A percentile compares a stretch with the other conserved stretches of the same genome.
These are phyloP conservation scores for Thera britannica DNA, from an alignment of 2,888 invertebrate genomes.

Conservation along the genomic window DNA sequence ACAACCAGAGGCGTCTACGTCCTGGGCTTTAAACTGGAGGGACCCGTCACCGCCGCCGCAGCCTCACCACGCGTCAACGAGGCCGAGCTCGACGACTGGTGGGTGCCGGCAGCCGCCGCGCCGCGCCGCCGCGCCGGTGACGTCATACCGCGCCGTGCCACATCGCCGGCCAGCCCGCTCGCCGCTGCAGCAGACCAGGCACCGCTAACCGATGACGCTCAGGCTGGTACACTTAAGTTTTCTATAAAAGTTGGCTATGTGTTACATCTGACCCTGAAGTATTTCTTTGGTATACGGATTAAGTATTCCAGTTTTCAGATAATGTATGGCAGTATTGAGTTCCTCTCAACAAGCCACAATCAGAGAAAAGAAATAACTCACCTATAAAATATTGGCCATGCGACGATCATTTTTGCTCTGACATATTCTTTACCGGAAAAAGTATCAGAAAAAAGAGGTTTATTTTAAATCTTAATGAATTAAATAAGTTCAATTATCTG, in stretches of 20 bases:
- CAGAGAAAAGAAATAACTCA: neutral
- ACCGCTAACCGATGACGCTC: neutral
- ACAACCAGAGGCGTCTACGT: too few relatives aligned
- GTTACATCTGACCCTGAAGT: conserved; percentile 1
- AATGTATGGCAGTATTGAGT: neutral
- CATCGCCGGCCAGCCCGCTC: neutral
- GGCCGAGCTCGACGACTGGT: neutral
- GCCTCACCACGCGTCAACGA: neutral
- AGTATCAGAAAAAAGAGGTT: neutral
- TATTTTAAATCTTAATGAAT: neutral
- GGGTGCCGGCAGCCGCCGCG: neutral
- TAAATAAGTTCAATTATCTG: conserved; percentile 1
- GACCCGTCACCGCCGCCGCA: neutral
- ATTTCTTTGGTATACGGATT: neutral
- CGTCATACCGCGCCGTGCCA: neutral
- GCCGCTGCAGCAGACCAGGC: conserved; percentile 1
- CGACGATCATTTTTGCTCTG: neutral
- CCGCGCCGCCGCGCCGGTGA: neutral
- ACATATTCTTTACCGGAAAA: neutral
- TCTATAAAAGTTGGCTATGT: neutral
- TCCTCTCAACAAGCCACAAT: neutral
- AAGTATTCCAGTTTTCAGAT: neutral
- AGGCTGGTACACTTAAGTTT: neutral
- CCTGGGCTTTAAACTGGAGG: neutral
- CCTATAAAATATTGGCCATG: neutral